phyloP scores from a whole-genome alignment of 2,888 invertebrate genomes.

The Noctua comes region DNA sequence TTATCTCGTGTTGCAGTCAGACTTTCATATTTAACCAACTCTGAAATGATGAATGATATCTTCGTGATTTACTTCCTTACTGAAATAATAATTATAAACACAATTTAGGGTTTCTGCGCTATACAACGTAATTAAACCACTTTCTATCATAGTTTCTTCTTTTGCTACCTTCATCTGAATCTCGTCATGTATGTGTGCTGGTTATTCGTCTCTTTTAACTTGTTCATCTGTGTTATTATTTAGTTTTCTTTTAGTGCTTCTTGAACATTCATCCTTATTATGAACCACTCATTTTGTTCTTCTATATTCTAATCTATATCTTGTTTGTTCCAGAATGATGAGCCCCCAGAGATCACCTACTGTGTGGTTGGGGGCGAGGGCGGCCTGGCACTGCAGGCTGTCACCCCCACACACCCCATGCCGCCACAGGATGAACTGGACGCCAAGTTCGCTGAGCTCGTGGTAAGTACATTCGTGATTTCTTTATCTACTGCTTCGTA shows the following conservation, averaged over 20 bases:
- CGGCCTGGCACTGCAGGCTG: conserved; percentile 95
- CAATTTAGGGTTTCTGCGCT: no score
- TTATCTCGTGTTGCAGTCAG: background rate
- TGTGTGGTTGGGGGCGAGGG: conserved; percentile 98
- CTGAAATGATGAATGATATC: no score
- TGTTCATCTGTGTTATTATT: no score
- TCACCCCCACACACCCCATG: conserved; percentile 98
- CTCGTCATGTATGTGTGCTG: no score
- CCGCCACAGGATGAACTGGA: conserved; percentile 97
- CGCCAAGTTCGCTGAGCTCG: conserved; percentile 97
- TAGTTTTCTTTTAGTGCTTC: background rate
- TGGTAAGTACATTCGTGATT: conserved; percentile 90
- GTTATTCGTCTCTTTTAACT: no score
- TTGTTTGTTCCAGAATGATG: conserved; percentile 93
- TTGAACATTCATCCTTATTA: no score
- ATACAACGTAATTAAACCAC: no score
- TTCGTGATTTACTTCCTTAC: no score
- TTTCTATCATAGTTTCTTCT: no score
- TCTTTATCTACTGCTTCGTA: background rate
- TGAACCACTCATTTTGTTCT: background rate
- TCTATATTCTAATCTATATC: background rate
- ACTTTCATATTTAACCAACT: background rate
- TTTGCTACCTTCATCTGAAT: background rate
- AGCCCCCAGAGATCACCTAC: conserved; percentile 98
- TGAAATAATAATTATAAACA: no score